Percentiles rank a stretch among this genome's conserved stretches.
phyloP scores from a whole-genome alignment of 2,113 vertebrate species.

The Apodemus speciosus region DNA sequence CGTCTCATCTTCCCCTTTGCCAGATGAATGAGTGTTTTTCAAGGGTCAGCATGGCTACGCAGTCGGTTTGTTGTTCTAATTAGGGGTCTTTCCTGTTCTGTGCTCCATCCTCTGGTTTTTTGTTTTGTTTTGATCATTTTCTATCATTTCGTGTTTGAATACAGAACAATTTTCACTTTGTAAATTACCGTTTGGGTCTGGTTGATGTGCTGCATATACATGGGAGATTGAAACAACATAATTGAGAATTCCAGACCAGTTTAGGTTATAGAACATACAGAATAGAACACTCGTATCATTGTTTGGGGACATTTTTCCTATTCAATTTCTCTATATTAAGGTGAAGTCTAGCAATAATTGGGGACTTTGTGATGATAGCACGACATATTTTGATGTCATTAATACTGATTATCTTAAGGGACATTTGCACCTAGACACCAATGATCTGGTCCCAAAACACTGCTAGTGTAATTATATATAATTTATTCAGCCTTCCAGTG shows the following conservation, averaged over 20 bases:
- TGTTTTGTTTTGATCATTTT: background rate
- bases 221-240: background rate
- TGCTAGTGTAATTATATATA: background rate
- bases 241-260: background rate
- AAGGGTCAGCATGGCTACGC: background rate
- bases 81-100: background rate
- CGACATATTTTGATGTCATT: background rate
- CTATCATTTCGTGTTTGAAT: background rate
- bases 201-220: background rate
- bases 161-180: slow-evolving; percentile 11
- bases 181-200: background rate
- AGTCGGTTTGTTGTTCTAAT: background rate
- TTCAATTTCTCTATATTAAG: background rate
- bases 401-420: background rate
- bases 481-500: background rate
- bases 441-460: background rate
- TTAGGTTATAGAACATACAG: background rate
- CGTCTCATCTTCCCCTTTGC: background rate
- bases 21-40: background rate
- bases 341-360: background rate
- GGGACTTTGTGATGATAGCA: background rate
- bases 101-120: background rate
- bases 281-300: background rate
- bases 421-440: background rate
- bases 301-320: background rate